These are phyloP conservation scores for Lemur catta DNA, from an alignment of 2,797 vertebrate species.

Conservation along the genomic window DNA sequence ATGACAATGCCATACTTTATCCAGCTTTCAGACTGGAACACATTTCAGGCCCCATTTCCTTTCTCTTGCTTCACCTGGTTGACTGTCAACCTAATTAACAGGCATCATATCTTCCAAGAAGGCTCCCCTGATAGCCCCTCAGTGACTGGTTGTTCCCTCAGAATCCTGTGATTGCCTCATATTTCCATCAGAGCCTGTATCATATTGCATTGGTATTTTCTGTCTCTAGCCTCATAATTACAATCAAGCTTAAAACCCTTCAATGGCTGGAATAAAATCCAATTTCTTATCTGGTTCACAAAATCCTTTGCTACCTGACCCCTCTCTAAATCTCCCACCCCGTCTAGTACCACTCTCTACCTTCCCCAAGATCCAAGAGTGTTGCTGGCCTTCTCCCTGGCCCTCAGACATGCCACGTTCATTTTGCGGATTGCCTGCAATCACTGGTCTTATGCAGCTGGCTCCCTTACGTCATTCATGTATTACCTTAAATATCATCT, in stretches of 20 bases:
- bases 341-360: background rate
- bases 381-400: background rate
- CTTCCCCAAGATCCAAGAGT: accelerated
- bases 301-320: background rate
- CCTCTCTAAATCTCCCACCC: background rate
- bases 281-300: background rate
- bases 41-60: background rate
- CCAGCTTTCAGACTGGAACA: background rate
- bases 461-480: background rate
- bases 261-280: background rate
- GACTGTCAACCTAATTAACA: background rate
- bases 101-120: background rate
- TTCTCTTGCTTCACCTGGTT: background rate
- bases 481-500: background rate
- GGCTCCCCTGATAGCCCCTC: background rate
- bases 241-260: background rate
- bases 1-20: background rate
- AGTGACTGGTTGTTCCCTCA: background rate
- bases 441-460: background rate
- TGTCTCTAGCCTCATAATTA: background rate
- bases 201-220: background rate
- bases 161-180: too few species aligned
- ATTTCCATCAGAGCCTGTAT: background rate
- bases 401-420: background rate
- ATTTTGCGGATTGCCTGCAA: background rate